These are phyloP conservation scores for Cremastinae sp. DNA, from an alignment of 2,888 invertebrate genomes.

Conservation along the genomic window DNA sequence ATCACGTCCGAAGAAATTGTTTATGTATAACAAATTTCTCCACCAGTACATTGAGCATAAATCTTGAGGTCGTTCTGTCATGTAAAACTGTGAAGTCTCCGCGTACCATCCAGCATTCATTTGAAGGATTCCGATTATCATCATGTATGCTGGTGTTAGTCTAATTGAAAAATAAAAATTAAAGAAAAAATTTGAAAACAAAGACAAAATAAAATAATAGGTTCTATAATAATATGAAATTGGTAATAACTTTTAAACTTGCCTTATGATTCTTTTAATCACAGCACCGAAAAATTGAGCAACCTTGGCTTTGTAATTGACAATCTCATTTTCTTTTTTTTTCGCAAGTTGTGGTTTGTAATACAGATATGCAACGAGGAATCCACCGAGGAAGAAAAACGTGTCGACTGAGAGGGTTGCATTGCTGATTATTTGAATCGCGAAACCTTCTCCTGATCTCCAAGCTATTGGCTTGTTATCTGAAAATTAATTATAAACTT, in stretches of 20 bases:
- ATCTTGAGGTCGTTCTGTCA: conserved; percentile 77
- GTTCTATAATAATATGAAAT: conserved; percentile 1
- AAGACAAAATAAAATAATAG: neutral
- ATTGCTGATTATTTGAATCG: conserved; percentile 79
- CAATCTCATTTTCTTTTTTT: conserved; percentile 51
- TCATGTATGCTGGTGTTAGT: conserved; percentile 80
- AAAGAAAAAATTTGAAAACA: too few species aligned
- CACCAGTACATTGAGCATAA: conserved; percentile 82
- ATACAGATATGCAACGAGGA: conserved; percentile 72
- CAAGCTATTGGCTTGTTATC: conserved; percentile 77
- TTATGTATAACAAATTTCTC: conserved; percentile 81
- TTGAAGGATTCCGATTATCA: conserved; percentile 78
- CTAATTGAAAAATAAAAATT: too few species aligned
- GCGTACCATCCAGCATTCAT: conserved; percentile 77
- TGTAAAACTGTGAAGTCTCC: conserved; percentile 76
- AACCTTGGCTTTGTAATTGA: conserved; percentile 57
- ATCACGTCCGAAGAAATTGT: conserved; percentile 79
- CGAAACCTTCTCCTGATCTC: conserved; percentile 75
- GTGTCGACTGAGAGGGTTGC: conserved; percentile 81
- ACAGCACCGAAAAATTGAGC: conserved; percentile 67
- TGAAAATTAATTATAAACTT: conserved; percentile 46
- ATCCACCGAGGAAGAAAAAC: conserved; percentile 80
- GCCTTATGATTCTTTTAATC: conserved; percentile 80
- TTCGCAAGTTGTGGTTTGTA: conserved; percentile 61
- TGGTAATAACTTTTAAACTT: conserved; percentile 35